Evolutionary conservation across 1,140 invertebrate species (phyloP).

Genomic region (Papilio dardanus): DNA sequence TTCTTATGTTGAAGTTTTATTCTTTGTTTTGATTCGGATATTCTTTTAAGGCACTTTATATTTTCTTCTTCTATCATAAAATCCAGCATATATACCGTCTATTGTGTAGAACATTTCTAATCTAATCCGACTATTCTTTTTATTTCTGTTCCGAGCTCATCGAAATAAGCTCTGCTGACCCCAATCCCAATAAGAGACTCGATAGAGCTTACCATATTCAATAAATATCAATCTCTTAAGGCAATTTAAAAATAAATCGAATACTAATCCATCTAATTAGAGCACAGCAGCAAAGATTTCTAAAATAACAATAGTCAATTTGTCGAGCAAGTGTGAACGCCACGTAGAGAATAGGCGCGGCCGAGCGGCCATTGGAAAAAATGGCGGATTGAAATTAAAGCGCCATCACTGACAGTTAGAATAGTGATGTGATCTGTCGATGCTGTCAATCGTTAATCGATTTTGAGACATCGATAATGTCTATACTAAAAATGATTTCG

Average conservation of each 20-base stretch:
- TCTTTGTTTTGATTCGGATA: no score
- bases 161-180: not conserved
- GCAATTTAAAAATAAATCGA: conserved; percentile 32
- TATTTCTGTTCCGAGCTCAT: not conserved
- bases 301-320: conserved; percentile 64
- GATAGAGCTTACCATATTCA: not conserved
- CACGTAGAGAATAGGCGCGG: conserved; percentile 54
- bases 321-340: conserved; percentile 53
- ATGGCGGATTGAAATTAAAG: conserved; percentile 66
- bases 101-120: not conserved
- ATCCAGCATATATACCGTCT: no score
- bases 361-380: conserved; percentile 59
- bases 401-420: conserved; percentile 50
- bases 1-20: not conserved
- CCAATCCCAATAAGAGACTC: not conserved
- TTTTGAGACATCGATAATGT: conserved; percentile 6
- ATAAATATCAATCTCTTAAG: conserved; percentile 25
- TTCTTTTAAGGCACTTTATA: no score
- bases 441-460: conserved; percentile 12
- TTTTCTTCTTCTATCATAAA: not conserved
- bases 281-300: conserved; percentile 41
- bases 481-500: not conserved
- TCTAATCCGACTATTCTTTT: not conserved
- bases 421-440: conserved; percentile 40
- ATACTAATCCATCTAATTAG: conserved; percentile 47